A percentile compares a stretch with the other conserved stretches of the same genome.
phyloP scores from a whole-genome alignment of 2,797 vertebrate species.

The Crocidura indochinensis region DNA sequence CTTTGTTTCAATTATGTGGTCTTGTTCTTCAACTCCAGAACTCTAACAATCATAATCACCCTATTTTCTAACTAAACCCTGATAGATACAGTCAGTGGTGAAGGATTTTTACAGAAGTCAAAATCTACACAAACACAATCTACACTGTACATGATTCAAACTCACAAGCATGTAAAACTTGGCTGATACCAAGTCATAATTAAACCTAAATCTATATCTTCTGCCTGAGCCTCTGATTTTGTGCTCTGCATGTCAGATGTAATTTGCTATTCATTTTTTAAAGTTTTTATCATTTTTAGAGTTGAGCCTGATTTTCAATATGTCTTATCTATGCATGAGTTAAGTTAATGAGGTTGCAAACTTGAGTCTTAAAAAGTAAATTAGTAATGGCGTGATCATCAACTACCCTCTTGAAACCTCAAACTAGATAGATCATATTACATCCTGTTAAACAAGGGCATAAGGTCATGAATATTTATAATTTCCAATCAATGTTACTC shows the following conservation, averaged over 20 bases:
- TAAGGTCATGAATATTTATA: constrained; percentile 53
- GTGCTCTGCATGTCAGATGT: not conserved
- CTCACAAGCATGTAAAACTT: not conserved
- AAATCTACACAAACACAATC: not conserved
- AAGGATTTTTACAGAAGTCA: not conserved
- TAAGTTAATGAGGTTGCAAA: constrained; percentile 68
- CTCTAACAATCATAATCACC: not conserved
- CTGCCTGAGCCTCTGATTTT: constrained; percentile 30
- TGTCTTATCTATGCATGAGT: constrained; percentile 21
- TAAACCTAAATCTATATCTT: constrained; percentile 49
- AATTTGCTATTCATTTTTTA: constrained; percentile 59
- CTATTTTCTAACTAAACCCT: constrained; percentile 6
- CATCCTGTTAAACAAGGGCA: not conserved
- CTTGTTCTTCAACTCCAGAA: no score
- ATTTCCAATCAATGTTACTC: constrained; percentile 48
- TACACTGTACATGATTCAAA: not conserved
- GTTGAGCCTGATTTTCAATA: constrained; percentile 58
- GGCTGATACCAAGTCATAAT: constrained; percentile 22
- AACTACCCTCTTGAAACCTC: constrained; percentile 42
- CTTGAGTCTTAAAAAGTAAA: constrained; percentile 59
- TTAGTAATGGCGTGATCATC: constrained; percentile 33
- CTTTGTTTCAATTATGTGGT: no score
- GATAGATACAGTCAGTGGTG: not conserved
- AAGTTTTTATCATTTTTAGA: constrained; percentile 70
- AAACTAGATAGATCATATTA: constrained; percentile 29